phyloP scores from a whole-genome alignment of 2,797 vertebrate species.

The Coendou prehensilis region DNA sequence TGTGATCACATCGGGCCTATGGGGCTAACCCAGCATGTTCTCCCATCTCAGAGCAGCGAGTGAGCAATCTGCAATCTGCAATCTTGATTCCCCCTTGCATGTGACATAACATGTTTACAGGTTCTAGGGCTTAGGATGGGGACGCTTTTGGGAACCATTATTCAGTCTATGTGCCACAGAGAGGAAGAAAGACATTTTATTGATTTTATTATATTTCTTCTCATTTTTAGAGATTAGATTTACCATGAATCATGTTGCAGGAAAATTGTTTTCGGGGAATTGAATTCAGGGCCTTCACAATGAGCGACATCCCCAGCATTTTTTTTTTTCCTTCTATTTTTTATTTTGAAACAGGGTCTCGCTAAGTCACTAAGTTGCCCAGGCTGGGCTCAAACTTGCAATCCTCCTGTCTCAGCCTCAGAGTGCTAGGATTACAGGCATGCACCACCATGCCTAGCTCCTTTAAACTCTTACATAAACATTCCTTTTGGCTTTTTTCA shows the following conservation, averaged over 20 bases:
- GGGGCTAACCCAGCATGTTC: neutral
- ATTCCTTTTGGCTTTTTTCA: neutral
- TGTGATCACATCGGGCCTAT: too few relatives aligned
- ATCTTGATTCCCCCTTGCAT: neutral
- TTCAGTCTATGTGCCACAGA: neutral
- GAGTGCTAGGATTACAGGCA: neutral
- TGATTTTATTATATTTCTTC: slow-evolving; percentile 61
- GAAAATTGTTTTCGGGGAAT: slow-evolving; percentile 45
- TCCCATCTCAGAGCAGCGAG: neutral
- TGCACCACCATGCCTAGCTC: neutral
- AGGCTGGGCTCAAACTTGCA: neutral
- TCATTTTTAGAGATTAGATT: slow-evolving; percentile 60
- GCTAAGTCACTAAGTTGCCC: neutral
- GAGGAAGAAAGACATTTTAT: slow-evolving; percentile 3
- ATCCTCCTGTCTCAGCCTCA: neutral
- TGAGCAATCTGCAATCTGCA: neutral
- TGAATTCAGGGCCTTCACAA: neutral
- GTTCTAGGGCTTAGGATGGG: neutral
- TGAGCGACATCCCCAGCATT: neutral
- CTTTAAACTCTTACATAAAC: neutral
- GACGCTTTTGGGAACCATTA: neutral
- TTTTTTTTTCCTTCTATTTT: neutral
- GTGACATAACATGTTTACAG: neutral
- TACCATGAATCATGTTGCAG: slow-evolving; percentile 33
- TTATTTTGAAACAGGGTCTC: neutral